Evolutionary conservation across 1,140 invertebrate species (phyloP).

Genomic region (Brachionus calyciflorus): DNA sequence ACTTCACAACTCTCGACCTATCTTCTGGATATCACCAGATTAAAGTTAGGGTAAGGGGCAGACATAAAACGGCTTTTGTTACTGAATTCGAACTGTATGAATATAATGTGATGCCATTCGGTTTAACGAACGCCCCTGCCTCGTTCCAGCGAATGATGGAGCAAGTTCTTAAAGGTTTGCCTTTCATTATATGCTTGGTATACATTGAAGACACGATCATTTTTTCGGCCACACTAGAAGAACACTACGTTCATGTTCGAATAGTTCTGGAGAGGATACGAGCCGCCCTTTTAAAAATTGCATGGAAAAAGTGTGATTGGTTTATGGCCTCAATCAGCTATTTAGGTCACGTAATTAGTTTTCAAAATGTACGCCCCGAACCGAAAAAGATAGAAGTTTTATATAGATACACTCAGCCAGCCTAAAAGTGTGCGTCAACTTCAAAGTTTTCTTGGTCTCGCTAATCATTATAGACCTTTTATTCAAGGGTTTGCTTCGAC

Average conservation of each 20-base stretch:
- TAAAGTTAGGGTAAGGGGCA: constrained; percentile 40
- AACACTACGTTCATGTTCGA: not conserved
- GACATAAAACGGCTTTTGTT: constrained; percentile 46
- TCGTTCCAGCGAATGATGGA: constrained; percentile 63
- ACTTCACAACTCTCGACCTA: constrained; percentile 48
- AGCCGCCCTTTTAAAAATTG: not conserved
- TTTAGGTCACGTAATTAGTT: not conserved
- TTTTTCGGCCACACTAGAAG: no score
- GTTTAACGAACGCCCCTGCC: constrained; percentile 58
- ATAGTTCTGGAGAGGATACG: not conserved
- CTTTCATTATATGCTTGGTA: not conserved
- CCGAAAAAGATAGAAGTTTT: no score
- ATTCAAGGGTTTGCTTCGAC: no score
- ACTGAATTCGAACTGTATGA: constrained; percentile 50
- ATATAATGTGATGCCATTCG: constrained; percentile 60
- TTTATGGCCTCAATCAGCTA: not conserved
- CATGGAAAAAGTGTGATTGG: not conserved
- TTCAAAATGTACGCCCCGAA: no score
- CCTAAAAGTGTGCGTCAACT: no score
- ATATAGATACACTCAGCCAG: no score
- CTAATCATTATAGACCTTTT: no score
- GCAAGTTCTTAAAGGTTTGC: not conserved
- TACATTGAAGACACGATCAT: constrained; percentile 9
- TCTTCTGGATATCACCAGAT: constrained; percentile 50
- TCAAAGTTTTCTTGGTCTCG: no score